These are phyloP conservation scores for Eutolmus rufibarbis DNA, from an alignment of 2,888 invertebrate species.

Conservation along the genomic window DNA sequence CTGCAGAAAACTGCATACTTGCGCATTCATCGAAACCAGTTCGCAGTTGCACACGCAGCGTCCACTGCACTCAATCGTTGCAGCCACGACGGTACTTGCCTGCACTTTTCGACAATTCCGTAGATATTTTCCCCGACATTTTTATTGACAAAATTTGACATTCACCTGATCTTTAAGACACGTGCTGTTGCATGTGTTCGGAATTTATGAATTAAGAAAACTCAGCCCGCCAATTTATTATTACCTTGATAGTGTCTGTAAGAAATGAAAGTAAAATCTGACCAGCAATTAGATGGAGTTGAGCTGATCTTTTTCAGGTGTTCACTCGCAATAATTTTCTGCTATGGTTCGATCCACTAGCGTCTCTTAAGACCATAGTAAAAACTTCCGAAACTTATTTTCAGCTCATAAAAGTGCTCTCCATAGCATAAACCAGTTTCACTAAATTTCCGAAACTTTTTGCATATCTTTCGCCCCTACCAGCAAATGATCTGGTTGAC, in stretches of 20 bases:
- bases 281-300: not conserved
- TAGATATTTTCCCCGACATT: not conserved
- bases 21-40: slow-evolving; percentile 14
- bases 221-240: not conserved
- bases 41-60: not conserved
- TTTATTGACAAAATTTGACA: not conserved
- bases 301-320: not conserved
- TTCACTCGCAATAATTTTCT: not conserved
- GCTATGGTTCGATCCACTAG: not conserved
- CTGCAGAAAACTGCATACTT: not conserved
- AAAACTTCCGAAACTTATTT: not conserved
- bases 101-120: not conserved
- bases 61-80: not conserved
- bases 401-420: not conserved
- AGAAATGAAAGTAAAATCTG: slow-evolving; percentile 3
- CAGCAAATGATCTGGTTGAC: not conserved
- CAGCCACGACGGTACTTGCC: not conserved
- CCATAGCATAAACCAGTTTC: not conserved
- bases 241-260: not conserved
- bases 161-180: not conserved
- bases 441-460: not conserved
- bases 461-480: not conserved
- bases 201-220: not conserved
- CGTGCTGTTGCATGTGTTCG: not conserved
- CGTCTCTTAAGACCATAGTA: not conserved